phyloP scores from a whole-genome alignment of 2,888 invertebrate species.

The Terebella lapidaria region DNA sequence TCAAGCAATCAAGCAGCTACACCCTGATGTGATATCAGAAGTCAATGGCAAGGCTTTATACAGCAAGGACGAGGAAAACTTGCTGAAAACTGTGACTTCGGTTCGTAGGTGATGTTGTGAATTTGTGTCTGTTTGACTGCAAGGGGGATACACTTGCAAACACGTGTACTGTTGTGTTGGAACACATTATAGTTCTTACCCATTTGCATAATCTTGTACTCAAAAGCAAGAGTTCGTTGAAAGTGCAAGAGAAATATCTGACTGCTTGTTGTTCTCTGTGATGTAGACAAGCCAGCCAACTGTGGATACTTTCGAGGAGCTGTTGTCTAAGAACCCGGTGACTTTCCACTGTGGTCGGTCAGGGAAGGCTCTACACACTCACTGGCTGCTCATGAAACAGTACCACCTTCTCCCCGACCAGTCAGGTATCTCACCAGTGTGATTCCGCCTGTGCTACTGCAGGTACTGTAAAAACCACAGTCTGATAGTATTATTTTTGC shows the following conservation, averaged over 20 bases:
- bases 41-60: slow-evolving; percentile 85
- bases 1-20: slow-evolving; percentile 87
- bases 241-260: too few relatives aligned
- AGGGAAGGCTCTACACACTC: slow-evolving; percentile 74
- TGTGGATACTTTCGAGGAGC: slow-evolving; percentile 75
- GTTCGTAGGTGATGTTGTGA: slow-evolving; percentile 52
- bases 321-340: slow-evolving; percentile 76
- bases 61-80: slow-evolving; percentile 81
- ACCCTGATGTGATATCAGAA: slow-evolving; percentile 80
- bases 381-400: slow-evolving; percentile 90
- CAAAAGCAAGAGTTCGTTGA: too few relatives aligned
- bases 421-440: slow-evolving; percentile 60
- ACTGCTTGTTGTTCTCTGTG: too few relatives aligned
- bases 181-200: too few relatives aligned
- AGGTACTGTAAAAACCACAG: too few relatives aligned
- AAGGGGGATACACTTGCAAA: too few relatives aligned
- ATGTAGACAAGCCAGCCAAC: slow-evolving; percentile 51
- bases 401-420: slow-evolving; percentile 89
- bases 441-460: too few relatives aligned
- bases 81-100: slow-evolving; percentile 75
- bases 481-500: too few relatives aligned
- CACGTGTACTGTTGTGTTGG: too few relatives aligned
- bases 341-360: slow-evolving; percentile 84
- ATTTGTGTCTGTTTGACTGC: too few relatives aligned
- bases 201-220: too few relatives aligned